A percentile compares a stretch with the other conserved stretches of the same genome.
Conservation (phyloP, 2,113 vertebrate genomes). For the Arenaria interpres region DNA sequence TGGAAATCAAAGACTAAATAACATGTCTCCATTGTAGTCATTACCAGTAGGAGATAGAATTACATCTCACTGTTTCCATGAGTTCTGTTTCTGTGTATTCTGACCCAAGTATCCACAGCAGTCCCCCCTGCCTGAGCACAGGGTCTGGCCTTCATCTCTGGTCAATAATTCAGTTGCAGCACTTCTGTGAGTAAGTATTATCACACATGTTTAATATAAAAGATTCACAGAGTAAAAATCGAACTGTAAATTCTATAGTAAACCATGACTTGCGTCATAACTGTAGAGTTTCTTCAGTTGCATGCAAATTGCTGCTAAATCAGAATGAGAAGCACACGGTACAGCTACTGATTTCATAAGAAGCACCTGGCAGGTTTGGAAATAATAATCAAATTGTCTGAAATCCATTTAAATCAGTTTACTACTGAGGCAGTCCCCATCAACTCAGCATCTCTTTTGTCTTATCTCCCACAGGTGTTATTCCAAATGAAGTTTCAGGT, state of each 20-base stretch:
- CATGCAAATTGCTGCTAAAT: not conserved
- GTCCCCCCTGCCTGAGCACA: not conserved
- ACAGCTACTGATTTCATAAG: not conserved
- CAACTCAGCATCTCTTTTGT: not conserved
- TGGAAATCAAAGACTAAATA: not conserved
- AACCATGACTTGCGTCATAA: not conserved
- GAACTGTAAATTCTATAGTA: not conserved
- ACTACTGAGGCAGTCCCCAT: not conserved
- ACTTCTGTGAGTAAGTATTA: not conserved
- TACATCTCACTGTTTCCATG: not conserved
- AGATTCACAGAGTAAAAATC: not conserved
- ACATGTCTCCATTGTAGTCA: not conserved
- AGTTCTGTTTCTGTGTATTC: not conserved
- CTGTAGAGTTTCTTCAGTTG: not conserved
- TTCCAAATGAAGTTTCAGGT: not conserved
- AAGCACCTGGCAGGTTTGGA: not conserved
- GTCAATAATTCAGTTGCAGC: not conserved
- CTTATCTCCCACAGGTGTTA: not conserved
- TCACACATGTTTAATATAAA: not conserved
- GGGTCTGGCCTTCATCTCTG: not conserved
- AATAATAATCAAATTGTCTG: not conserved
- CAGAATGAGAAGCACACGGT: not conserved
- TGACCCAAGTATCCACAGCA: not conserved
- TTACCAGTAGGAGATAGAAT: not conserved
- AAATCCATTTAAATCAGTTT: not conserved